Base-by-base conservation (phyloP, 37 sponge, comb jelly and placozoan species). In the Bolinopsis microptera region DNA sequence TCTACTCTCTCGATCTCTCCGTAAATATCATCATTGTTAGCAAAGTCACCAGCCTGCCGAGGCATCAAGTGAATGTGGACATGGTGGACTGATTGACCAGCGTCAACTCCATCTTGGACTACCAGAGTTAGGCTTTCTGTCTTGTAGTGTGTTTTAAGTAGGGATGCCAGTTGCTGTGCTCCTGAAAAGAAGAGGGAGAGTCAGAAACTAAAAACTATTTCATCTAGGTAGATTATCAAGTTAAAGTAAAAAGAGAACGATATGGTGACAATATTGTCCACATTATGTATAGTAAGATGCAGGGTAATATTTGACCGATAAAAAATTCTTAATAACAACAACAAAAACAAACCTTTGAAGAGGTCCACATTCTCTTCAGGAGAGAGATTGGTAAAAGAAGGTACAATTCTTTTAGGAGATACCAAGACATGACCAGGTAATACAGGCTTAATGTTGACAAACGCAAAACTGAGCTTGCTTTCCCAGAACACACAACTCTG, bases 1-100 rank as follows among this genome's bases (percentile, higher is more conserved):
- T 86, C 90, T n/a, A 86, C 90, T 38, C 90, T 38, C 90, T 86
- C 90, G 0, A 86, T 86, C 48, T 86, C 90, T 40, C 48, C 48
- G 61, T 86, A 86, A n/a, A 86, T 86, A 40, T 86, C 90, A 31
- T 86, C 90, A 40, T 86, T 86, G 61, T 86, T 8, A 40, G 90
- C 27, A 39, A 86, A 86, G 61, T 86, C 90, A 0, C 90, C 90
- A 23, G 32, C 31, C 0, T 40, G 41, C 0, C 90, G 90, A 30
- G 90, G 90, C 61, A 86, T 23, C 25, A 86, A 48, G 61, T 86
- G 90, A 3, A 86, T n/a, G 90, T 86, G 90, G 30, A 86, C 90
- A 40, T 86, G 90, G 0, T 35, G n/a, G 38, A 86, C 90, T 23
- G 61, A 28, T 38, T 86, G 90, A 13, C 90, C 90, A 28, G 90